Base-by-base conservation (phyloP, 2,113 vertebrate genomes). In the Aspidoscelis tigris region DNA sequence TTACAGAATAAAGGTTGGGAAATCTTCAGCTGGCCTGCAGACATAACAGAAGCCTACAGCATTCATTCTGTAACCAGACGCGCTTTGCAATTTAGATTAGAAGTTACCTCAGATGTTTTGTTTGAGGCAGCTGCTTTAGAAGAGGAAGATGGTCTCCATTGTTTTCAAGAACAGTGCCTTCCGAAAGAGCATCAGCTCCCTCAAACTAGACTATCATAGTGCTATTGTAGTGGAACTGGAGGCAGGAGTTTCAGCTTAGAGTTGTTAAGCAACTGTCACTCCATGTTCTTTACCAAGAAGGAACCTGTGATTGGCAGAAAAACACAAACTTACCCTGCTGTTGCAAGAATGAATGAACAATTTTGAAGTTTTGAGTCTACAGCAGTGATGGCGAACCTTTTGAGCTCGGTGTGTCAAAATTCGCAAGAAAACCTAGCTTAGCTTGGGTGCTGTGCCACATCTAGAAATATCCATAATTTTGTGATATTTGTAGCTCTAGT, bases 231-330 rank as follows among this genome's bases (percentile, higher is more conserved):
- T 20, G 87, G 80, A 70, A 71, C 66, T 82, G 43, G 2, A 44
- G 22, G 41, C 7, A 73, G 44, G 81, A 86, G 83, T 82, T 26
- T 76, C 41, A 64, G 76, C 64, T 71, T 41, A 0, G 86, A 84
- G 90, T 86, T 94, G 90, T 92, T 76, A 91, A 88, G 94, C 88
- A 92, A 91, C 93, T 83, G 78, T 84, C 89, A 88, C 83, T 90
- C 81, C 84, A 75, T 72, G 61, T 83, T 91, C 91, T 83, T 92
- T 93, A 90, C 78, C 5, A 7, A 16, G 41, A 76, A 58, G 58
- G 58, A 84, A 20, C 20, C n/a, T 39, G n/a, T 50, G 26, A 65
- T 20, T 11, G n/a, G 53, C 24, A 2, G 26, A 20, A 12, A 22
- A 26, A 33, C n/a, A 50, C 20, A 78, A 2, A 58, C 24, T n/a